These are phyloP conservation scores for Ooceraea biroi DNA, from an alignment of 1,140 invertebrate species.

Conservation along the genomic window DNA sequence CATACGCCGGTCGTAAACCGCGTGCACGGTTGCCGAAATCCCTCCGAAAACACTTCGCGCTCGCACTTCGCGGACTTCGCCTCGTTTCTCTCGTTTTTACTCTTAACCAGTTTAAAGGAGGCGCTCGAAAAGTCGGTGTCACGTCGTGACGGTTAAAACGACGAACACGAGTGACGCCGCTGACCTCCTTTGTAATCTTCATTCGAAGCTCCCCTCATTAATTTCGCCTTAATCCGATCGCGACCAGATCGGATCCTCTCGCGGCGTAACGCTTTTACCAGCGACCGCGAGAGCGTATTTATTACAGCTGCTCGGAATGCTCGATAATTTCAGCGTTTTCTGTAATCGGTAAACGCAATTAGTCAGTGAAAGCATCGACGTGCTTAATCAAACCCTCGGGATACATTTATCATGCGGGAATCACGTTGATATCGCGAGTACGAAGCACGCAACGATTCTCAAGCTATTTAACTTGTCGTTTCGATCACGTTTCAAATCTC, in stretches of 20 bases:
- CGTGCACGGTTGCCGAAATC: constrained; percentile 37
- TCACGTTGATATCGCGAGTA: constrained; percentile 11
- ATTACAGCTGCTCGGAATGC: constrained; percentile 21
- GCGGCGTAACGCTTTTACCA: constrained; percentile 63
- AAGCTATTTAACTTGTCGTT: background rate
- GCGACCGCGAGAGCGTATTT: constrained; percentile 45
- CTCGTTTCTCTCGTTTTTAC: constrained; percentile 41
- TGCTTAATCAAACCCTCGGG: constrained; percentile 29
- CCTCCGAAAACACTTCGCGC: constrained; percentile 27
- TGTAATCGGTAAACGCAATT: constrained; percentile 42
- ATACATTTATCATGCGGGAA: constrained; percentile 21
- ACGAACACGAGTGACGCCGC: constrained; percentile 57
- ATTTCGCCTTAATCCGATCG: constrained; percentile 69
- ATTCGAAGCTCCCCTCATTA: constrained; percentile 53
- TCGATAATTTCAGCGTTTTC: constrained; percentile 35
- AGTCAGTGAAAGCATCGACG: constrained; percentile 46
- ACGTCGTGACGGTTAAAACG: constrained; percentile 63
- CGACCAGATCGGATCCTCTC: constrained; percentile 63
- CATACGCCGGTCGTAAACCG: background rate
- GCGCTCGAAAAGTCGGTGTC: constrained; percentile 46
- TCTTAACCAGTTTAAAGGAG: constrained; percentile 54
- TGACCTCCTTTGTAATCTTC: constrained; percentile 74
- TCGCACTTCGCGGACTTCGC: background rate
- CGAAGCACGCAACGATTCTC: background rate
- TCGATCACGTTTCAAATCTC: background rate